Evolutionary conservation across 2,888 invertebrate genomes (phyloP).

Genomic region (Eilema sororculum): DNA sequence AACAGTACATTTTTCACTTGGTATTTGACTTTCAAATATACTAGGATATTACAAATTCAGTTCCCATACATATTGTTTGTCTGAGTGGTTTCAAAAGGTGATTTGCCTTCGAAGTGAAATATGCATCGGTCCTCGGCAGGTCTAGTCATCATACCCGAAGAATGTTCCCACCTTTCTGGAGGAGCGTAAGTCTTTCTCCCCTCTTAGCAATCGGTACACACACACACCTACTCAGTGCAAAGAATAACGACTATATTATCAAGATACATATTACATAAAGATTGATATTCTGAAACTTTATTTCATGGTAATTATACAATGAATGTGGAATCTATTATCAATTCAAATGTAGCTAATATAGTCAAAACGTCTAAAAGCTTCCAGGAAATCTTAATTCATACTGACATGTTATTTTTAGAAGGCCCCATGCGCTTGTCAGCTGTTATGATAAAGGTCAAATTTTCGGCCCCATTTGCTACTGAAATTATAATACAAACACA

Average conservation of each 20-base stretch:
- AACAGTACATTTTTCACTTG: no score
- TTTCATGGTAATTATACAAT: background rate
- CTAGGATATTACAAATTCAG: no score
- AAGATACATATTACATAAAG: background rate
- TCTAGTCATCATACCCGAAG: no score
- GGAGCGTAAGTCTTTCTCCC: no score
- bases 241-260: background rate
- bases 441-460: background rate
- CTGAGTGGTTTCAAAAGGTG: background rate
- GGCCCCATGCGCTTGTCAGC: background rate
- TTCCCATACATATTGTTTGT: background rate
- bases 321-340: background rate
- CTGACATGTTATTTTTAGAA: constrained; percentile 12
- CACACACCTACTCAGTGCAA: background rate
- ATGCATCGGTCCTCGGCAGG: no score
- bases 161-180: no score
- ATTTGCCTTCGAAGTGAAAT: background rate
- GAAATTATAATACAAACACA: background rate
- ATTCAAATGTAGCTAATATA: background rate
- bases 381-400: constrained; percentile 1
- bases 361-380: constrained; percentile 1
- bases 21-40: no score
- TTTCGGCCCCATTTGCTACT: background rate
- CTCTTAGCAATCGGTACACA: no score
- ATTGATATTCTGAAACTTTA: background rate